Conservation (phyloP, 2,113 vertebrate genomes). For the Gnathonemus echidnorhynchus region DNA sequence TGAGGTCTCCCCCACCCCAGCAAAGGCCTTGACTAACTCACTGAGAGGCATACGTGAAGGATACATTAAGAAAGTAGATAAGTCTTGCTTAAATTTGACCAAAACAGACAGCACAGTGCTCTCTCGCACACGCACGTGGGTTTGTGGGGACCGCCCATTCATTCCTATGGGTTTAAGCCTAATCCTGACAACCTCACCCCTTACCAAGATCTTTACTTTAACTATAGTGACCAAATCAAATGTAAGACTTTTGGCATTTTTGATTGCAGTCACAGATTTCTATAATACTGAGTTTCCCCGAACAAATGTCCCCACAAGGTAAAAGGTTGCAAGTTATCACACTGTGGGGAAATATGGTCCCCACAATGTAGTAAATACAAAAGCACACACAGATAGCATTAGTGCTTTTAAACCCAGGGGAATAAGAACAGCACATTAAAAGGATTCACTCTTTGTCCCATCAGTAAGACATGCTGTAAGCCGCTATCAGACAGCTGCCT, state of each 20-base stretch:
- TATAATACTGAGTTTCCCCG: not conserved
- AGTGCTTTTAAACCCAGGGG: not conserved
- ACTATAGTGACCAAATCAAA: not conserved
- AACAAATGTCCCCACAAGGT: not conserved
- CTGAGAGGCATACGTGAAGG: not conserved
- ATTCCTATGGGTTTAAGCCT: not conserved
- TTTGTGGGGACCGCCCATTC: not conserved
- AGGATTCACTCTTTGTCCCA: slow-evolving; percentile 11
- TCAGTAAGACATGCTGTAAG: slow-evolving; percentile 32
- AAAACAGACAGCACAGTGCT: not conserved
- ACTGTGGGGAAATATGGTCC: not conserved
- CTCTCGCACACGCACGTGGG: not conserved
- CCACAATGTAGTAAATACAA: not conserved
- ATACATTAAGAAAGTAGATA: not conserved
- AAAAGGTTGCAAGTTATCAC: not conserved
- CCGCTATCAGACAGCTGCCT: slow-evolving; percentile 39
- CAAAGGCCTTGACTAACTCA: not conserved
- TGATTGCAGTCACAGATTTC: not conserved
- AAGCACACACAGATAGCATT: not conserved
- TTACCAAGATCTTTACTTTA: not conserved
- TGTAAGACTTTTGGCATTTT: not conserved
- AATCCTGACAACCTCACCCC: not conserved
- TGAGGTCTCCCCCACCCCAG: not conserved
- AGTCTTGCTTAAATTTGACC: not conserved
- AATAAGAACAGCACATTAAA: not conserved